Evolutionary conservation across 2,888 invertebrate species (phyloP), one percentile per base, ranked within the genome.

Genomic region (Phorcus lineatus): DNA sequence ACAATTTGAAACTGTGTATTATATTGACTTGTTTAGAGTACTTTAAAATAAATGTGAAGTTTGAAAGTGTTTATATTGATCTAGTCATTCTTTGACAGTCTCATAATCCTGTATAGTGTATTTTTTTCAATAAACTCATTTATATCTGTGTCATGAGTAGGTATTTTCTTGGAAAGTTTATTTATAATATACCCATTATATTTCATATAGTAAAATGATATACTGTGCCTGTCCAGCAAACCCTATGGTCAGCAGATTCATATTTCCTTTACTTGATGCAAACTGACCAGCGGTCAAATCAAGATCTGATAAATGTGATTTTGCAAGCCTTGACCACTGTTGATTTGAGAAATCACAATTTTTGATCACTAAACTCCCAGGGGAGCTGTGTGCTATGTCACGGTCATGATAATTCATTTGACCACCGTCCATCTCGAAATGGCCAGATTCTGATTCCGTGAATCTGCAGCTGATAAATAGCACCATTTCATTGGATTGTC

Each of bases 301-400:
- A 28, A 31, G 62, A 62, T 62, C 62, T 62, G 62, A 62, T 62
- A 62, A 62, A 62, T 28, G 24, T 62, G 62, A 62, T 62, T 62
- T 62, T 16, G 28, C 28, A 31, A 62, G 28, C 13, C 62, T 62
- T 62, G 62, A 62, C 28, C 62, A 28, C 24, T 62, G 62, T 62
- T 62, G 62, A 62, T 62, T 62, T 28, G 17, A 24, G 22, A 62
- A 62, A 62, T 62, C 62, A 62, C 62, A 62, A 62, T 62, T 28
- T 62, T 62, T 62, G 62, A 62, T 62, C 62, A 62, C 24, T 28
- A 6, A 22, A 24, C 24, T 28, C 62, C 16, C 24, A 2, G 28
- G 62, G n/a, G 62, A 62, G 28, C 2, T 28, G 62, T 24, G 16
- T 28, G 28, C 28, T 11, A 62, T 62, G 28, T 62, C 62, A 13